These are phyloP conservation scores for Neoseiulus cucumeris DNA, from an alignment of 1,140 invertebrate species.

Conservation along the genomic window DNA sequence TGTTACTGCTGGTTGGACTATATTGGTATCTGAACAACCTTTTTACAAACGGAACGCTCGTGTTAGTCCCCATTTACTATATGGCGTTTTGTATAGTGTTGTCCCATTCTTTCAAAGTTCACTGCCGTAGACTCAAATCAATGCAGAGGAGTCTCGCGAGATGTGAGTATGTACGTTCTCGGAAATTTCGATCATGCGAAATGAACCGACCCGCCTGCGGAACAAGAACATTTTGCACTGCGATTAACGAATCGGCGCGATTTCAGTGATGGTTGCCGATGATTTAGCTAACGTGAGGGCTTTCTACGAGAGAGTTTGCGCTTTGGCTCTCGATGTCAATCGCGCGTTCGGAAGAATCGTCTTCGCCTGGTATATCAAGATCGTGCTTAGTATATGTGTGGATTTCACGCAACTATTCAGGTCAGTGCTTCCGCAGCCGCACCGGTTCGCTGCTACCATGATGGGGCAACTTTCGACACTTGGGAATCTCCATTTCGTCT, in stretches of 20 bases:
- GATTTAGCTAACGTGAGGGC: slow-evolving; percentile 15
- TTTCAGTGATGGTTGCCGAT: slow-evolving; percentile 11
- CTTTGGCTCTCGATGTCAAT: slow-evolving; percentile 16
- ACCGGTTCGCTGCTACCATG: too few species aligned
- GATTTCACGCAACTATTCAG: slow-evolving; percentile 19
- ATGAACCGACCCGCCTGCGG: too few species aligned
- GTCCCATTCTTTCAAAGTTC: slow-evolving; percentile 12
- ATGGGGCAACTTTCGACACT: too few species aligned
- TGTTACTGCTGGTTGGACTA: not conserved
- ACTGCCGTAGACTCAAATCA: not conserved
- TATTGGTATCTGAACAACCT: slow-evolving; percentile 13
- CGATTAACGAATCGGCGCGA: too few species aligned
- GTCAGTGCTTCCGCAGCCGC: not conserved
- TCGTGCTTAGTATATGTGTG: slow-evolving; percentile 16
- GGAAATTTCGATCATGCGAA: too few species aligned
- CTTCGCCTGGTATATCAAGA: slow-evolving; percentile 18
- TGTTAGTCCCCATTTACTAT: slow-evolving; percentile 18
- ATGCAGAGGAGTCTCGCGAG: not conserved
- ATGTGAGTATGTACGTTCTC: not conserved
- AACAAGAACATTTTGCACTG: too few species aligned
- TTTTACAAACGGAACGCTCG: slow-evolving; percentile 17
- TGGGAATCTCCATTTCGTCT: too few species aligned
- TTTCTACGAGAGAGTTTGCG: slow-evolving; percentile 18
- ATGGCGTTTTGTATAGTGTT: slow-evolving; percentile 19
- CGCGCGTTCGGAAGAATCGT: slow-evolving; percentile 17